Conservation (phyloP, 2,888 invertebrate genomes). For the Electrophaes corylata region DNA sequence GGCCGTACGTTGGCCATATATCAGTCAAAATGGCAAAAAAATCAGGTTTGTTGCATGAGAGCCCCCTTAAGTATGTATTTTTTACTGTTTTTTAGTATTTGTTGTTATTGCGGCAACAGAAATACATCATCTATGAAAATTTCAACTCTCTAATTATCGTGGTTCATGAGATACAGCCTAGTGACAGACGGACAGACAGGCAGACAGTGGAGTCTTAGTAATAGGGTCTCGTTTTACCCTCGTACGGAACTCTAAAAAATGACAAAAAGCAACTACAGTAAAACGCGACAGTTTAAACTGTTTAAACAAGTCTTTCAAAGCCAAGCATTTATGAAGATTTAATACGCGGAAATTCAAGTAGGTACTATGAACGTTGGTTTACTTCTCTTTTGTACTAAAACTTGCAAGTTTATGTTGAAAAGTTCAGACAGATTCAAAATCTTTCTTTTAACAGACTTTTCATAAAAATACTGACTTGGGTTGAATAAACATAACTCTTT, state of each 20-base stretch:
- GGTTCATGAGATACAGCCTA: too few species aligned
- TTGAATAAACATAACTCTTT: background rate
- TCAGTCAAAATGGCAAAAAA: too few species aligned
- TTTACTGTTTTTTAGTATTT: too few species aligned
- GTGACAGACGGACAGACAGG: too few species aligned
- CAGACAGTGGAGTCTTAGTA: too few species aligned
- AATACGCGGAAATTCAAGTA: background rate
- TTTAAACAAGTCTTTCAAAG: background rate
- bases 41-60: too few species aligned
- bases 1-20: too few species aligned
- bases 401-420: constrained; percentile 7
- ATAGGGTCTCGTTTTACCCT: too few species aligned
- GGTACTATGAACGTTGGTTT: constrained; percentile 5
- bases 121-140: too few species aligned
- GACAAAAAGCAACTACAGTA: background rate
- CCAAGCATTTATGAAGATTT: constrained; percentile 14
- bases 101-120: too few species aligned
- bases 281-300: constrained; percentile 3
- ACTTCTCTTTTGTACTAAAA: constrained; percentile 7
- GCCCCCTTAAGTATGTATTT: too few species aligned
- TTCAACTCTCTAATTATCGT: too few species aligned
- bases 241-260: background rate
- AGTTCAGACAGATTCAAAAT: background rate
- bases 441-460: background rate
- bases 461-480: background rate